phyloP scores from a whole-genome alignment of 2,888 invertebrate species.

The Acleris laterana region DNA sequence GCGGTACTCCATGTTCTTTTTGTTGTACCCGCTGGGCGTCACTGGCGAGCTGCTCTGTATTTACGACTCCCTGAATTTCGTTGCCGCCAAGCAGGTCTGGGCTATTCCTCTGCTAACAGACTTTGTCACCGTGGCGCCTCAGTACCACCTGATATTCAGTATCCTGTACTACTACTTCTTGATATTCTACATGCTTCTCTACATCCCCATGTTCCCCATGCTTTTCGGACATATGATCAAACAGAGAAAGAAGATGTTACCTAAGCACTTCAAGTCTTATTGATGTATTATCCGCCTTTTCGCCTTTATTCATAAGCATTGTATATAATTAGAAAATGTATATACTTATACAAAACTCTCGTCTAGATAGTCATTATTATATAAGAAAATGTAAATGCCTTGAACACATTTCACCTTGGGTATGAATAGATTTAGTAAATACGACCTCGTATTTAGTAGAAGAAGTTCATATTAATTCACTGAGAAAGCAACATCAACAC shows the following conservation, averaged over 20 bases:
- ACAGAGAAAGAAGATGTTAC: conserved; percentile 88
- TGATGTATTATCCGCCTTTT: not conserved
- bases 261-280: conserved; percentile 16
- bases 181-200: conserved; percentile 88
- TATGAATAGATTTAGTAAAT: too few species aligned
- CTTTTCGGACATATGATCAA: conserved; percentile 93
- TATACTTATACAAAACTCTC: not conserved
- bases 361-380: not conserved
- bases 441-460: too few species aligned
- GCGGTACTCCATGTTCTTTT: conserved; percentile 90
- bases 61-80: conserved; percentile 85
- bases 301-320: not conserved
- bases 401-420: too few species aligned
- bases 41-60: conserved; percentile 93
- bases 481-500: too few species aligned
- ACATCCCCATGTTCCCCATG: conserved; percentile 93
- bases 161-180: conserved; percentile 85
- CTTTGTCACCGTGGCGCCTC: conserved; percentile 2
- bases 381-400: too few species aligned
- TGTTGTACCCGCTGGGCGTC: conserved; percentile 93
- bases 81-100: conserved; percentile 16
- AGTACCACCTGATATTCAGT: conserved; percentile 23
- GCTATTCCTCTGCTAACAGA: conserved; percentile 12
- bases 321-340: not conserved
- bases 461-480: too few species aligned